Conservation (phyloP, 2,113 vertebrate genomes). For the Campylomormyrus numenius region DNA sequence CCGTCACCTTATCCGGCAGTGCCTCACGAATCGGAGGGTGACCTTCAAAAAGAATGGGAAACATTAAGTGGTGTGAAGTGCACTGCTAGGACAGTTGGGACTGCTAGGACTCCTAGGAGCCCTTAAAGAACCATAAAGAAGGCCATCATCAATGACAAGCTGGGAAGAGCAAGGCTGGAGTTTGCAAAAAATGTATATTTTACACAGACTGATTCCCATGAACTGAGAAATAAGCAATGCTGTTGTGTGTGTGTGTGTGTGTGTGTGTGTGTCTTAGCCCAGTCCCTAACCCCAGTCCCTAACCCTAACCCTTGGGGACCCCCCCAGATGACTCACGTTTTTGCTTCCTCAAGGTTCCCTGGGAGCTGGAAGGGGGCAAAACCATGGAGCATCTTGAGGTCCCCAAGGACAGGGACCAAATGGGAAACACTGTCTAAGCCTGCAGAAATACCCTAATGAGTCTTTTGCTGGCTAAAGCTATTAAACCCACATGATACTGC, state of each 20-base stretch:
- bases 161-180: too few relatives aligned
- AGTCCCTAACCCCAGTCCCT: background rate
- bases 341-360: background rate
- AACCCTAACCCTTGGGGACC: background rate
- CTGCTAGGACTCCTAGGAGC: too few relatives aligned
- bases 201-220: too few relatives aligned
- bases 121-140: too few relatives aligned
- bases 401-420: background rate
- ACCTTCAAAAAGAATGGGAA: too few relatives aligned
- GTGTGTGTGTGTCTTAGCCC: background rate
- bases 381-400: background rate
- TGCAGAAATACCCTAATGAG: background rate
- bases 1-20: too few relatives aligned
- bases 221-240: too few relatives aligned
- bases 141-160: too few relatives aligned
- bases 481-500: background rate
- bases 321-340: background rate
- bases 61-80: too few relatives aligned
- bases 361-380: background rate
- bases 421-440: background rate
- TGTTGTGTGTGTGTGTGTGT: background rate
- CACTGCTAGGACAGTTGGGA: too few relatives aligned
- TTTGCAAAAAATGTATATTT: too few relatives aligned
- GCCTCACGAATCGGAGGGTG: too few relatives aligned
- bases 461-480: background rate